Evolutionary conservation across 2,888 invertebrate genomes (phyloP), one percentile per base, ranked within the genome.

Genomic region (Agrotis clavis): DNA sequence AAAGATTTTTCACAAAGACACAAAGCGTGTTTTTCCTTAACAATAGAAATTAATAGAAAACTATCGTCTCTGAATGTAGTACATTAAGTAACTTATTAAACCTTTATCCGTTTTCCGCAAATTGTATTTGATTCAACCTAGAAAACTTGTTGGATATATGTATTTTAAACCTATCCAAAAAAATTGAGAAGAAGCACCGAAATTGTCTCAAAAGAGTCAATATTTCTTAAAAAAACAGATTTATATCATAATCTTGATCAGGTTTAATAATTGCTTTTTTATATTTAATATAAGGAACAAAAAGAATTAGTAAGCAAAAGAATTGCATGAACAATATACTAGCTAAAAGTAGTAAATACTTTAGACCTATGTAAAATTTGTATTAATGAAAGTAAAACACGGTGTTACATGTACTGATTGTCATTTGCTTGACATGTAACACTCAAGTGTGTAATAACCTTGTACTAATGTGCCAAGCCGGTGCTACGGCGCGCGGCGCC

Each of bases 361-460:
- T 21, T n/a, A n/a, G 21, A 67, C 16, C 16, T 18, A 25, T 56
- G 67, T 73, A 56, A 19, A 63, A 73, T 73, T 63, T 77, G 74
- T 73, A 47, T 5, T 69, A 59, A 75, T 74, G 75, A 75, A 71
- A 71, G 71, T 70, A 56, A 70, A 71, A 75, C 54, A 56, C 7
- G 45, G n/a, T 66, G 54, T 78, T n/a, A n/a, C n/a, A 41, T 19
- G 53, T 45, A n/a, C 7, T 70, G 71, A 50, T 63, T 71, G 61
- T 80, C 65, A 80, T 67, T 80, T 62, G 61, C 57, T 56, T 51
- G 60, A 67, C 79, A 71, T 66, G 77, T 56, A 65, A 67, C 65
- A 67, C 47, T 77, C 25, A 57, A 45, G 35, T 67, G 65, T 54
- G 48, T 66, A n/a, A 53, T 79, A 16, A 19, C 48, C 51, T 53